These are phyloP conservation scores for Pseudomyrmex gracilis DNA, from an alignment of 1,140 invertebrate genomes.

Conservation along the genomic window DNA sequence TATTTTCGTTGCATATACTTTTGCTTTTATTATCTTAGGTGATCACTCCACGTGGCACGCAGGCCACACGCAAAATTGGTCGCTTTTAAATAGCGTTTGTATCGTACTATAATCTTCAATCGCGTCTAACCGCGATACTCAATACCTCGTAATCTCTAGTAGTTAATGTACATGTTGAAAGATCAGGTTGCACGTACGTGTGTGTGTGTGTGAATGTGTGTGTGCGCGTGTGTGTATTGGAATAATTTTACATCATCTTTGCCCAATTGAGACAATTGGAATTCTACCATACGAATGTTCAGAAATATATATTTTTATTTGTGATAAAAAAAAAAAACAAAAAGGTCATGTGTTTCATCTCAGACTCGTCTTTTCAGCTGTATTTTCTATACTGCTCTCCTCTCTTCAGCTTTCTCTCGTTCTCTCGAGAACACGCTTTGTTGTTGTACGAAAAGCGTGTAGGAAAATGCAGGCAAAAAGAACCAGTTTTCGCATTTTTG, in stretches of 20 bases:
- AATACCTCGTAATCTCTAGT: slow-evolving; percentile 49
- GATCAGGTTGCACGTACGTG: slow-evolving; percentile 19
- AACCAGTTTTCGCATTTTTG: background rate
- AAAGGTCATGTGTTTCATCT: too few species aligned
- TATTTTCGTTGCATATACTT: slow-evolving; percentile 73
- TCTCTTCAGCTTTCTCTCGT: background rate
- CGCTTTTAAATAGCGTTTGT: background rate
- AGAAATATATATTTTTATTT: slow-evolving; percentile 42
- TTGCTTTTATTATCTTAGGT: slow-evolving; percentile 66
- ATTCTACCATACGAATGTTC: slow-evolving; percentile 25
- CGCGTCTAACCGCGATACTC: slow-evolving; percentile 7
- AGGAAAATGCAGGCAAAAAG: slow-evolving; percentile 8
- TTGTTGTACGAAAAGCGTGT: background rate
- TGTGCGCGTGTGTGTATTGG: background rate
- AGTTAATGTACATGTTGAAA: slow-evolving; percentile 39
- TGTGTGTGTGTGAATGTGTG: too few species aligned
- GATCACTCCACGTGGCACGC: slow-evolving; percentile 27
- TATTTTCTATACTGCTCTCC: slow-evolving; percentile 1
- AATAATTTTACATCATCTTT: slow-evolving; percentile 45
- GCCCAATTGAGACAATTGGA: slow-evolving; percentile 41
- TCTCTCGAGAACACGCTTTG: background rate
- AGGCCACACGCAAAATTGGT: slow-evolving; percentile 32
- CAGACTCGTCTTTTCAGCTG: background rate
- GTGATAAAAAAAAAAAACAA: background rate
- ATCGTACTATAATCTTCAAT: slow-evolving; percentile 48